Base-by-base conservation (phyloP, 2,113 vertebrate genomes). In the Alethe castanea region DNA sequence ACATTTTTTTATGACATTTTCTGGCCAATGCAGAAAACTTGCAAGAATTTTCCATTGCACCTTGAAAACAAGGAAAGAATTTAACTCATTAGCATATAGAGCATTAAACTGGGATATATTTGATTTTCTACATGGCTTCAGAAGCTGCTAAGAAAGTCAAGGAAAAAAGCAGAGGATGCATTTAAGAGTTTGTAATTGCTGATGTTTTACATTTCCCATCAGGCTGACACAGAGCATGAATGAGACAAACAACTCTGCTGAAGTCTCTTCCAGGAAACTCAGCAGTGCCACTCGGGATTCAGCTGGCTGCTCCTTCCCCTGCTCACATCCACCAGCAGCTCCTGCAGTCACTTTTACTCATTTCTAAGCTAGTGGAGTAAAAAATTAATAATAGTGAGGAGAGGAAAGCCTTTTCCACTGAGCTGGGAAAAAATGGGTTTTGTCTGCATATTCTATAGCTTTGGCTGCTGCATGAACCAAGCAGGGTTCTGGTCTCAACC, bases 181-280 rank as follows among this genome's bases (percentile, higher is more conserved):
- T 70, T 54, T 65, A 9, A 40, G 54, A 56, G 57, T 14, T 82
- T 53, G 3, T n/a, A 82, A 87, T 57, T 86, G 94, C 20, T 93
- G 73, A 47, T 44, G 81, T 61, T 95, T 97, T 90, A 87, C 45
- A 81, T 44, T 95, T 97, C 94, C 92, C 81, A 93, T 59, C 80
- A 86, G 92, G 76, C 60, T 88, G 94, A 95, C 61, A 95, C n/a
- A 83, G 57, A 94, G 26, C 0, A 0, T 72, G 81, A 57, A 66
- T 86, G 40, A 92, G 11, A 71, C 57, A 92, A 62, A 91, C 69
- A 90, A 19, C 28, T 35, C 74, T 11, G 40, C 25, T 78, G 53
- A 47, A 80, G 89, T 45, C 74, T 78, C 53, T 94, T 95, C 85
- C 80, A 95, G 95, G 84, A 96, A 96, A 80, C 36, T 67, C 74